Percentiles rank a stretch among this genome's conserved stretches.
Conservation (phyloP, 2,888 invertebrate species). For the Pachydiplax longipennis region DNA sequence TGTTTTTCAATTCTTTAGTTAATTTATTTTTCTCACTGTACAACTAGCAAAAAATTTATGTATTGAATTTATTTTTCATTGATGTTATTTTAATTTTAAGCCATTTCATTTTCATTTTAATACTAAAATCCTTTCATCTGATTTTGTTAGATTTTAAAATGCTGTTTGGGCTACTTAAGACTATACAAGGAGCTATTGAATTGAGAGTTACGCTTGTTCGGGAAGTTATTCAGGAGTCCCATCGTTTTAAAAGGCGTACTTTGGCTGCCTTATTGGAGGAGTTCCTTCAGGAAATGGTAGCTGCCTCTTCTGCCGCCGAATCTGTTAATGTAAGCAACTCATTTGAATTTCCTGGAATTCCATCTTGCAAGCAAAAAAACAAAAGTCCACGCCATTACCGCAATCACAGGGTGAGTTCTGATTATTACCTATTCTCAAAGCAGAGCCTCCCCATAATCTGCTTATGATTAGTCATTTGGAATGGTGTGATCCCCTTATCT, state of each 20-base stretch:
- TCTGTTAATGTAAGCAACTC: not conserved
- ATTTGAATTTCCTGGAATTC: constrained; percentile 11
- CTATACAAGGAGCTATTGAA: constrained; percentile 73
- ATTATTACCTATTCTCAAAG: not conserved
- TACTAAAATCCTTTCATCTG: no score
- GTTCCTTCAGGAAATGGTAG: constrained; percentile 55
- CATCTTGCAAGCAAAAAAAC: not conserved
- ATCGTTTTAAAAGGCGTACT: constrained; percentile 78
- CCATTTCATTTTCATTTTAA: no score
- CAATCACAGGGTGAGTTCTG: not conserved
- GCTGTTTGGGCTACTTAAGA: constrained; percentile 73
- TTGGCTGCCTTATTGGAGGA: constrained; percentile 75
- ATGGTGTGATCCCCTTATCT: no score
- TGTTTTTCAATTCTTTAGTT: no score
- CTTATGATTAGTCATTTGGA: no score
- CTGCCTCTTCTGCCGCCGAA: not conserved
- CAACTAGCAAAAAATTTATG: no score
- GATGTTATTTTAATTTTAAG: no score
- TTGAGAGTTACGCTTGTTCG: constrained; percentile 74
- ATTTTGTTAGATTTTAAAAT: constrained; percentile 70
- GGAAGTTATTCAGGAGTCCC: constrained; percentile 77
- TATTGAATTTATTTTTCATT: no score
- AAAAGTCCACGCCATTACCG: not conserved
- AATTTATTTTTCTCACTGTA: no score
- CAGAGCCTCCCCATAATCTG: no score